Conservation (phyloP, 1,140 invertebrate species). For the Caenorhabditis brenneri region DNA sequence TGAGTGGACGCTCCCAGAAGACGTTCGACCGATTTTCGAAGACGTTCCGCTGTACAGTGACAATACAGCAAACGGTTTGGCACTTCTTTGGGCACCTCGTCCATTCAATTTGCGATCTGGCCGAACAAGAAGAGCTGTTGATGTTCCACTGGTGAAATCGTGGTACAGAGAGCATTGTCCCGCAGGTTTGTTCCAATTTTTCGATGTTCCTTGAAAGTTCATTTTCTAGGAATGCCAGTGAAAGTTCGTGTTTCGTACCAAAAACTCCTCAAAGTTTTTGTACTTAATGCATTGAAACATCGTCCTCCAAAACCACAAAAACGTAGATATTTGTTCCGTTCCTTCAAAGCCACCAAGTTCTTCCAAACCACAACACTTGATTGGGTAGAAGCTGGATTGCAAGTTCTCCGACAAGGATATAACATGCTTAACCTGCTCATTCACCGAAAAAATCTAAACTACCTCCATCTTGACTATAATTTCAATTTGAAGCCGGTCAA, state of each 20-base stretch:
- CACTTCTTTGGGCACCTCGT: conserved; percentile 94
- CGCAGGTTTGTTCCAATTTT: conserved; percentile 76
- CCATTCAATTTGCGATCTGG: conserved; percentile 95
- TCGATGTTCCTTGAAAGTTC: background rate
- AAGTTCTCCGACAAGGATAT: conserved; percentile 98
- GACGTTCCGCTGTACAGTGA: conserved; percentile 95
- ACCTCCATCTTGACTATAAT: conserved; percentile 98
- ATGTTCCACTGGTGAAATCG: conserved; percentile 93
- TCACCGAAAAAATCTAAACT: conserved; percentile 98
- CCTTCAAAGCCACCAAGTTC: conserved; percentile 99
- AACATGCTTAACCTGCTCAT: conserved; percentile 99
- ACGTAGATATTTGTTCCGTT: conserved; percentile 85
- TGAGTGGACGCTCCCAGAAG: conserved; percentile 89
- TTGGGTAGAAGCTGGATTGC: conserved; percentile 97
- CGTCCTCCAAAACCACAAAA: conserved; percentile 96
- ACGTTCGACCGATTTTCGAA: conserved; percentile 87
- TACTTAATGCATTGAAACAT: conserved; percentile 95
- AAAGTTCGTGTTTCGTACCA: conserved; percentile 99
- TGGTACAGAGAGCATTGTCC: conserved; percentile 97
- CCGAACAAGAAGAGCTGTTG: conserved; percentile 83
- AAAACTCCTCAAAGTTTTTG: conserved; percentile 96
- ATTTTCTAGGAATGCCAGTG: conserved; percentile 80
- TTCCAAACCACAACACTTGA: conserved; percentile 99
- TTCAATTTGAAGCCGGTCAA: conserved; percentile 99
- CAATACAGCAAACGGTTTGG: conserved; percentile 98